These are phyloP conservation scores for Chaunax sp. DNA, from an alignment of 2,797 vertebrate genomes.

Conservation along the genomic window DNA sequence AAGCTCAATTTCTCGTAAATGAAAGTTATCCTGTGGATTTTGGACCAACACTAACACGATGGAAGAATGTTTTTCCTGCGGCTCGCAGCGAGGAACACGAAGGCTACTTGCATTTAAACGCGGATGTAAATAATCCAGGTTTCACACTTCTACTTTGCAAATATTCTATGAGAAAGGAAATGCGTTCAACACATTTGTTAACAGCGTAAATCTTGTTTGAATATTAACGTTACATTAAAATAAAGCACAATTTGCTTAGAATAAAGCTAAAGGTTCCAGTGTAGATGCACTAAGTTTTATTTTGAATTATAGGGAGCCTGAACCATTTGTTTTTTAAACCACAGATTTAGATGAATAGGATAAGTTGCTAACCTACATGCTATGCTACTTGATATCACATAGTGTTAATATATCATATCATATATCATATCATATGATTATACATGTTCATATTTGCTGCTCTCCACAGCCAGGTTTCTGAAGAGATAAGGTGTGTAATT, in stretches of 20 bases:
- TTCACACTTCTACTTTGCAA: background rate
- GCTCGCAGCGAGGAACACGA: too few species aligned
- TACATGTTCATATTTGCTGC: constrained; percentile 16
- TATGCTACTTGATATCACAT: background rate
- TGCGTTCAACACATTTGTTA: background rate
- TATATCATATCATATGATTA: constrained; percentile 15
- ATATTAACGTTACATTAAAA: too few species aligned
- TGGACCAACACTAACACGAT: too few species aligned
- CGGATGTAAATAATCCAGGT: background rate
- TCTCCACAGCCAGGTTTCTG: constrained; percentile 16
- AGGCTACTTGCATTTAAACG: background rate
- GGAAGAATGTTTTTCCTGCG: too few species aligned
- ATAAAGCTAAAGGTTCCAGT: background rate
- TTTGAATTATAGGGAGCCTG: background rate
- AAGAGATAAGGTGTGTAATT: constrained; percentile 56
- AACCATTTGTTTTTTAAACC: background rate
- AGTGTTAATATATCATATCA: background rate
- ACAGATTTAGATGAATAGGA: too few species aligned
- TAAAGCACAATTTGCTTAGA: background rate
- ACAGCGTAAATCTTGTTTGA: too few species aligned
- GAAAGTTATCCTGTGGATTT: too few species aligned
- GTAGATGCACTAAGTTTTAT: background rate
- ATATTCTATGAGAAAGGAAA: background rate
- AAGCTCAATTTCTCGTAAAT: too few species aligned
- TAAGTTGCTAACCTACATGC: background rate